Base-by-base conservation (phyloP, 2,888 invertebrate species). In the Acanthosepion esculentum region DNA sequence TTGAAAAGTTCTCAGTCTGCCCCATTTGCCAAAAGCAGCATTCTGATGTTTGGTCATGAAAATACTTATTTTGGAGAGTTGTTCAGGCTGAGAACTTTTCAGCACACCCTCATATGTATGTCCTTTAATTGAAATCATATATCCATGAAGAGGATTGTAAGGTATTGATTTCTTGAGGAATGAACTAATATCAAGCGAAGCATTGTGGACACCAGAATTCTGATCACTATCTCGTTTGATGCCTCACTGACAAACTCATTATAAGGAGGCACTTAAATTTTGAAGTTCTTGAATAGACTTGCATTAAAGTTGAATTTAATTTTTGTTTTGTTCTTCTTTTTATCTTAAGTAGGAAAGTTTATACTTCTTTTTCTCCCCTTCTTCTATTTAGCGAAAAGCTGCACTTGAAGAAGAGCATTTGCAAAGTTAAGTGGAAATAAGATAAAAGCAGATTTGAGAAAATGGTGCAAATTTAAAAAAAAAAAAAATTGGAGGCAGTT, bases 221-320 rank as follows among this genome's bases (percentile, higher is more conserved):
- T 78, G 78, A 78, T 78, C n/a, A n/a, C 12, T 29, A 29, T 78
- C 29, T 10, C 8, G 10, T 78, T n/a, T 78, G 78, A 78, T 78
- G 78, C 6, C 18, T n/a, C 78, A 78, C 18, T n/a, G 29, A 78
- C 78, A 78, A 78, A 78, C 78, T 78, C 78, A 78, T 78, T 78
- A 78, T 78, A 10, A 78, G n/a, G 78, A n/a, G 78, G n/a, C 78
- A 78, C 78, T 78, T 78, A 78, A 78, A 78, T 78, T n/a, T 78
- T 78, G n/a, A 78, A 78, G 29, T 78, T n/a, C 78, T 78, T n/a
- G 10, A 78, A 78, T 78, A 78, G 78, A n/a, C 10, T n/a, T 78
- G n/a, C 78, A 78, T 78, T n/a, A 78, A 78, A 78, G 10, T 78
- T 78, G n/a, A 78, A 78, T n/a, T 29, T 29, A n/a, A 78, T 78